Evolutionary conservation across 2,797 vertebrate species (phyloP), one percentile per base, ranked within the genome.

Genomic region (Melanotaenia nigrans): DNA sequence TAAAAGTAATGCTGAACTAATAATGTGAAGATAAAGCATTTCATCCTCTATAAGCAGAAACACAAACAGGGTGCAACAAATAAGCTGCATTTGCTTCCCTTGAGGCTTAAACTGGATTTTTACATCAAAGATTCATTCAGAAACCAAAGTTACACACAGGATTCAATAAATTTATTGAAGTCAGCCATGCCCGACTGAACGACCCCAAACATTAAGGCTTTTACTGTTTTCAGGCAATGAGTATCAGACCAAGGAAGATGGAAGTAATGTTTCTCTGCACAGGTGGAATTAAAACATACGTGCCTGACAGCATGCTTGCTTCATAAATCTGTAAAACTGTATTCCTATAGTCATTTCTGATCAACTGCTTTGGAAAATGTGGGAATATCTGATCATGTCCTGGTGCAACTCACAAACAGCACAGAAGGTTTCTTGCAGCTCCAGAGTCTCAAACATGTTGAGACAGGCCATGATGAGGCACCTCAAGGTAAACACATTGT

Each of bases 401-500:
- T 1, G 5, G 32, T 54, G 54, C 53, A 57, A 68, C 25, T 72
- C 53, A 55, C 32, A 40, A 73, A 54, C 32, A n/a, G 53, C 47
- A 56, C 24, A n/a, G 57, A 60, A 38, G 65, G 10, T 74, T 62
- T 45, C 5, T 11, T 69, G 25, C 20, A 18, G 49, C 51, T 68
- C 55, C 36, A 40, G 69, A 45, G 30, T 45, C 25, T 61, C 56
- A 18, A 33, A 80, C 89, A 24, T 59, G 83, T 76, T 64, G 0
- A 30, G 64, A 38, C 85, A 81, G 18, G 80, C 64, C 0, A 5
- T 70, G 73, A 60, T 77, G 40, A 71, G 67, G 32, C 68, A 30
- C 58, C 68, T 73, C 61, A 65, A 71, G 45, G 73, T 78, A 85
- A 88, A 90, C 81, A 81, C 61, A 18, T 42, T 53, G 68, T 83